phyloP scores from a whole-genome alignment of 2,888 invertebrate genomes.

The Chesias legatella region DNA sequence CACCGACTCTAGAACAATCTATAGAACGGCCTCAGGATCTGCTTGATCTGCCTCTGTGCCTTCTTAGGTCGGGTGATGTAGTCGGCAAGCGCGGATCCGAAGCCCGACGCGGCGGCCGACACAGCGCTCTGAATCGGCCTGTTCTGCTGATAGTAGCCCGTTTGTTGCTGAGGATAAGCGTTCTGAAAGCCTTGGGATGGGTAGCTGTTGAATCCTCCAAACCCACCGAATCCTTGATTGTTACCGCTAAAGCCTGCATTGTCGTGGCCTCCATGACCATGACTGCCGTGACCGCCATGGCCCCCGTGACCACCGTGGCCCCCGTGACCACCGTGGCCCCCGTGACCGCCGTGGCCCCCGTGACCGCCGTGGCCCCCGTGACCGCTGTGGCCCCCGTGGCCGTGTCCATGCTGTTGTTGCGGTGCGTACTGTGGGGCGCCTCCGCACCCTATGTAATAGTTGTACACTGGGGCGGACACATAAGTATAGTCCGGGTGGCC shows the following conservation, averaged over 20 bases:
- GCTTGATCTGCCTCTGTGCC: constrained; percentile 59
- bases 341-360: constrained; percentile 29
- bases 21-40: constrained; percentile 60
- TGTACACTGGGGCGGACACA: constrained; percentile 64
- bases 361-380: constrained; percentile 28
- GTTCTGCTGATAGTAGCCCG: constrained; percentile 18
- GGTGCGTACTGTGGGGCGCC: constrained; percentile 32
- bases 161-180: constrained; percentile 10
- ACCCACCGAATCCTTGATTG: constrained; percentile 13
- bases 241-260: constrained; percentile 13
- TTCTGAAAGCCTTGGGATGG: constrained; percentile 23
- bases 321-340: constrained; percentile 31
- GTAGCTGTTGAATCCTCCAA: constrained; percentile 23
- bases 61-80: constrained; percentile 59
- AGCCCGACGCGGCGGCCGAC: constrained; percentile 71
- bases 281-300: constrained; percentile 26
- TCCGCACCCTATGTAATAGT: constrained; percentile 67
- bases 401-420: constrained; percentile 32
- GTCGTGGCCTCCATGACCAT: constrained; percentile 33
- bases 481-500: constrained; percentile 59
- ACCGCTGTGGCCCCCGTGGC: constrained; percentile 30
- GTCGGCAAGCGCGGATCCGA: constrained; percentile 75
- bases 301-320: constrained; percentile 30
- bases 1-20: constrained; percentile 48
- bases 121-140: constrained; percentile 58